Evolutionary conservation across 2,113 vertebrate genomes (phyloP).

Genomic region (Eolophus roseicapilla): DNA sequence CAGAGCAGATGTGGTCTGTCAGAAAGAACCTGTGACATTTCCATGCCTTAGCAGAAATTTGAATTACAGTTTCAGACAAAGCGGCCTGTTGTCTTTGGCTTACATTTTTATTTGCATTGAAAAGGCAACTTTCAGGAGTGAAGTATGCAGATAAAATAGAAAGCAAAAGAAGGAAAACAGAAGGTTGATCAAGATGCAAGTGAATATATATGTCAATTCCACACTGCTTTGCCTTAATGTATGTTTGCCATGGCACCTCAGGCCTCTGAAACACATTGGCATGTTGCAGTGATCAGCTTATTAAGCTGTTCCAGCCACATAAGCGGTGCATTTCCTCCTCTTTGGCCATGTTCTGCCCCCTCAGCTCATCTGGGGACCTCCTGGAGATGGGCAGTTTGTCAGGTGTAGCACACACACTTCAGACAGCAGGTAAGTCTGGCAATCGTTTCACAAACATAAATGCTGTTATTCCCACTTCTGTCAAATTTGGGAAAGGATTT

Average conservation of each 20-base stretch:
- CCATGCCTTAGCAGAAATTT: neutral
- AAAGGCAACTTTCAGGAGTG: neutral
- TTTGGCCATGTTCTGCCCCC: neutral
- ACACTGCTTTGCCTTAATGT: neutral
- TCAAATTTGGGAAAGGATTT: neutral
- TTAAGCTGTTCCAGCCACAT: neutral
- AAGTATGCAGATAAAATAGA: neutral
- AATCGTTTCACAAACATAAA: neutral
- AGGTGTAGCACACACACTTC: fast-evolving
- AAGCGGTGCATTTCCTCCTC: neutral
- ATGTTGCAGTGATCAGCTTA: neutral
- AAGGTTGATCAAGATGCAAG: neutral
- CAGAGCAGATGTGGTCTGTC: neutral
- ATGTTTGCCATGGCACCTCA: neutral
- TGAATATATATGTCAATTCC: neutral
- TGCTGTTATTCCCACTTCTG: neutral
- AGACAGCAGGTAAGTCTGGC: neutral
- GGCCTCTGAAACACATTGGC: neutral
- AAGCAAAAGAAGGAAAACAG: neutral
- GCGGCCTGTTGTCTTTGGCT: neutral
- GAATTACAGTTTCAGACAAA: neutral
- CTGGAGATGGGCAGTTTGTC: neutral
- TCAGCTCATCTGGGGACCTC: neutral
- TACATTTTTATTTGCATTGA: neutral
- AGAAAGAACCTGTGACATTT: neutral